Evolutionary conservation across 23 tunicate species (phyloP).

Genomic region (Corella eumyota): DNA sequence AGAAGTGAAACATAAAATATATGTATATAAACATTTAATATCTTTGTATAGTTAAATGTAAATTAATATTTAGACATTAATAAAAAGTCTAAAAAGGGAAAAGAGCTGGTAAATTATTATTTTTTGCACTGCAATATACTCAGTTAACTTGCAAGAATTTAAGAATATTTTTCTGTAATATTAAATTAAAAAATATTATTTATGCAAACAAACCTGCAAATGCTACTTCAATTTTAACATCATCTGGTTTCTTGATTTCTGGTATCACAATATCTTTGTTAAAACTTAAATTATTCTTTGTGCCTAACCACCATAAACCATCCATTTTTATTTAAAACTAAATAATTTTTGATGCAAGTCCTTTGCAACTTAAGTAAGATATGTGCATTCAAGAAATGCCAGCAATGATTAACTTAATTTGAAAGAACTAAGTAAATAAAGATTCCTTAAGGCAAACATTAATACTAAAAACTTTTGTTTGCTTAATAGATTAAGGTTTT

Average conservation of each 20-base stretch:
- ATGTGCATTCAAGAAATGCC: too few relatives aligned
- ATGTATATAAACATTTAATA: not conserved
- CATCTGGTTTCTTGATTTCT: slow-evolving; percentile 18
- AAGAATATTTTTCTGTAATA: not conserved
- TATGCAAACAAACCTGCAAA: slow-evolving; percentile 42
- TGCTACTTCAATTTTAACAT: slow-evolving; percentile 74
- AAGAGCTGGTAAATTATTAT: not conserved
- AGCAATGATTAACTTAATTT: too few relatives aligned
- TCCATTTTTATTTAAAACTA: too few relatives aligned
- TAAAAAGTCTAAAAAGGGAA: not conserved
- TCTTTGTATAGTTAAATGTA: not conserved
- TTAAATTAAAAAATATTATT: too few relatives aligned
- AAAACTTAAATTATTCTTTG: slow-evolving; percentile 25
- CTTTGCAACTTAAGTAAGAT: too few relatives aligned
- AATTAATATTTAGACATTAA: too few relatives aligned
- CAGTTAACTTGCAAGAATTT: not conserved
- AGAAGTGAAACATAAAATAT: not conserved
- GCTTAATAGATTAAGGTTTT: too few relatives aligned
- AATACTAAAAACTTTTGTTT: too few relatives aligned
- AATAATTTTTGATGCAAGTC: too few relatives aligned
- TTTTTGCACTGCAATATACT: not conserved
- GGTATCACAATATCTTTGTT: slow-evolving; percentile 21
- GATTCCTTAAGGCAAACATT: too few relatives aligned
- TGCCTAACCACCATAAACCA: slow-evolving; percentile 76
- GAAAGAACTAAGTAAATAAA: too few relatives aligned